phyloP scores from a whole-genome alignment of 2,797 vertebrate species.

The Gadopsis bispinosus region DNA sequence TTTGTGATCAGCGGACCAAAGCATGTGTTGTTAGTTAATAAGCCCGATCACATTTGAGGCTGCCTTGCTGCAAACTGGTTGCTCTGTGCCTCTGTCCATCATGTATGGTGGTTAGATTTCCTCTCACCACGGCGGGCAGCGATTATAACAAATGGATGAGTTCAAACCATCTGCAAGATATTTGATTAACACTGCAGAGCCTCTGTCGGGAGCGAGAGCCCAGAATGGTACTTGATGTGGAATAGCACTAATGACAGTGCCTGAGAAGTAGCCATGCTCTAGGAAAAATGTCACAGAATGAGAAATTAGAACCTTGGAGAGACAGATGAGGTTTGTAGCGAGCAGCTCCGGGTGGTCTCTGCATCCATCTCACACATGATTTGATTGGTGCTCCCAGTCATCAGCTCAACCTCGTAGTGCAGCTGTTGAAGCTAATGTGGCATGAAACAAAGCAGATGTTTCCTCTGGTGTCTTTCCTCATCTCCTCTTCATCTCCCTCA shows the following conservation, averaged over 20 bases:
- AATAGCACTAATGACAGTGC: slow-evolving; percentile 78
- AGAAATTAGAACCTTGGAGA: slow-evolving; percentile 73
- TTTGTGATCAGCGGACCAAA: slow-evolving; percentile 57
- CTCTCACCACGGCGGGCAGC: slow-evolving; percentile 69
- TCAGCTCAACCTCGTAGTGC: slow-evolving; percentile 68
- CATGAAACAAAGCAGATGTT: slow-evolving; percentile 81
- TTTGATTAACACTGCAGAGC: slow-evolving; percentile 82
- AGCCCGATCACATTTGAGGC: slow-evolving; percentile 50
- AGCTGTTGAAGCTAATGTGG: slow-evolving; percentile 78
- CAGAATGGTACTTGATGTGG: slow-evolving; percentile 69
- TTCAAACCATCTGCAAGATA: slow-evolving; percentile 87
- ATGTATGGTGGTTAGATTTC: slow-evolving; percentile 75
- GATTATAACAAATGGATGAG: slow-evolving; percentile 87
- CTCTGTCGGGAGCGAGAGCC: slow-evolving; percentile 46
- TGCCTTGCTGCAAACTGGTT: slow-evolving; percentile 73
- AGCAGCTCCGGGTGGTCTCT: slow-evolving; percentile 79
- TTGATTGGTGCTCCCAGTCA: slow-evolving; percentile 77
- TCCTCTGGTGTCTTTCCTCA: slow-evolving; percentile 74
- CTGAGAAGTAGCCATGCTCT: slow-evolving; percentile 74
- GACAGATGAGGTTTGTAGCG: slow-evolving; percentile 61
- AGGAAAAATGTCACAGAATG: slow-evolving; percentile 75
- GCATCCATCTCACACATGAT: slow-evolving; percentile 77
- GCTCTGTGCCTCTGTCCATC: slow-evolving; percentile 67
- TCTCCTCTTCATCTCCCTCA: slow-evolving; percentile 33
- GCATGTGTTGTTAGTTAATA: slow-evolving; percentile 59